A percentile compares a stretch with the other conserved stretches of the same genome.
Evolutionary conservation across 2,888 invertebrate species (phyloP).

Genomic region (Drosophila bunnanda): DNA sequence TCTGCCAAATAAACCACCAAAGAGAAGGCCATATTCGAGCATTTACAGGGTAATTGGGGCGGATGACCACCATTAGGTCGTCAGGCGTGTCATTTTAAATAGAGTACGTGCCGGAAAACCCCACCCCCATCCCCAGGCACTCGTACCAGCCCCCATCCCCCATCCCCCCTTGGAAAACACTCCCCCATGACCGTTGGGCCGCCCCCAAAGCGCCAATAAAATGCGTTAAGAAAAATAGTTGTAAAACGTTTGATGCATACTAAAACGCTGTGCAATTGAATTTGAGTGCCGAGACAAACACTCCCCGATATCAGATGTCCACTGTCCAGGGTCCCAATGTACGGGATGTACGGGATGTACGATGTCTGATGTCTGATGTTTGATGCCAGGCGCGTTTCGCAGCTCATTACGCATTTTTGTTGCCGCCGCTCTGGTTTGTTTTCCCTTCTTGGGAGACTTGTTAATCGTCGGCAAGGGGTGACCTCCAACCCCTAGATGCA

Average conservation of each 20-base stretch:
- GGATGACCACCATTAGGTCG: slow-evolving; percentile 68
- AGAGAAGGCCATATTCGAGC: background rate
- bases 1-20: background rate
- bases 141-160: slow-evolving; percentile 2
- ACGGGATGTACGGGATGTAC: slow-evolving; percentile 6
- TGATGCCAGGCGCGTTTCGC: slow-evolving; percentile 60
- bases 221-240: slow-evolving; percentile 82
- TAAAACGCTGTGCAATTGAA: slow-evolving; percentile 79
- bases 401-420: slow-evolving; percentile 68
- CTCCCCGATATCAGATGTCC: slow-evolving; percentile 28
- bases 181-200: slow-evolving; percentile 18
- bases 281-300: slow-evolving; percentile 41
- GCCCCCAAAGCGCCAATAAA: slow-evolving; percentile 73
- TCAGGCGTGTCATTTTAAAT: slow-evolving; percentile 75
- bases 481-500: background rate
- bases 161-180: background rate
- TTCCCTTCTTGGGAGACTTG: slow-evolving; percentile 18
- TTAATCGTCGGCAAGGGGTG: slow-evolving; percentile 36
- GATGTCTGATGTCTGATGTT: slow-evolving; percentile 29
- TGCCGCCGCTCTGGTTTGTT: slow-evolving; percentile 31
- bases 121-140: slow-evolving; percentile 8
- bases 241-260: slow-evolving; percentile 81
- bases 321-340: background rate
- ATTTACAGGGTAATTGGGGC: slow-evolving; percentile 17
- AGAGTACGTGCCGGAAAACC: slow-evolving; percentile 60